A percentile compares a stretch with the other conserved stretches of the same genome.
These are phyloP conservation scores for Orthonychiurus folsomi DNA, from an alignment of 2,888 invertebrate genomes.

Conservation along the genomic window DNA sequence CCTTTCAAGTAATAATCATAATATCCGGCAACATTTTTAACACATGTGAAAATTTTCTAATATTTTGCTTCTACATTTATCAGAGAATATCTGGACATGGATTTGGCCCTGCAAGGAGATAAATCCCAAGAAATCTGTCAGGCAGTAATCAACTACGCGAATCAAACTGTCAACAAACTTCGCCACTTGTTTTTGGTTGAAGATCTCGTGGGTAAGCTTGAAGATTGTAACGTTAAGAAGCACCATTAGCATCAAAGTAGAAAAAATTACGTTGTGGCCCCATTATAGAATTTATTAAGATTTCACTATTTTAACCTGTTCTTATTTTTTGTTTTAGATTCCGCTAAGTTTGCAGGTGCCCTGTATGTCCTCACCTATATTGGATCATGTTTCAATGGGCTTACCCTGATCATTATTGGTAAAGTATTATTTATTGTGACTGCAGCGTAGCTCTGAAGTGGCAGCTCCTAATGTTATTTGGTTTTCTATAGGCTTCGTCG, in stretches of 20 bases:
- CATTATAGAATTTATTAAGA: neutral
- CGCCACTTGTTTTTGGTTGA: constrained; percentile 88
- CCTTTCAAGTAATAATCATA: constrained; percentile 98
- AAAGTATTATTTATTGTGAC: constrained; percentile 36
- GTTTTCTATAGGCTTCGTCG: constrained; percentile 68
- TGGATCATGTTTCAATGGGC: constrained; percentile 98
- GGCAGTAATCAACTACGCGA: constrained; percentile 75
- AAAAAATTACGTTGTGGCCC: too few relatives aligned
- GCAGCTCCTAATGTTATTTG: constrained; percentile 20
- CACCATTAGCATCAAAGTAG: too few relatives aligned
- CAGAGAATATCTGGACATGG: constrained; percentile 74
- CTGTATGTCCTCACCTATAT: constrained; percentile 96
- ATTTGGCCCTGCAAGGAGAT: constrained; percentile 79
- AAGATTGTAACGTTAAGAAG: too few relatives aligned
- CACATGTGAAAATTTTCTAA: constrained; percentile 38
- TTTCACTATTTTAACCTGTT: too few relatives aligned
- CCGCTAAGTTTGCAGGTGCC: constrained; percentile 86
- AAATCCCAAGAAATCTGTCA: constrained; percentile 83
- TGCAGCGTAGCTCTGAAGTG: neutral
- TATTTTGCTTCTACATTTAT: constrained; percentile 34
- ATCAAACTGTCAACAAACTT: constrained; percentile 70
- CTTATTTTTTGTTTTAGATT: constrained; percentile 76
- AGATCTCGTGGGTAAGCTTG: constrained; percentile 18
- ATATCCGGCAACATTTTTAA: too few relatives aligned
- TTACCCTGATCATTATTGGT: constrained; percentile 95